Conservation (phyloP, 92 coral and sea anemone species). For the Porites rus region DNA sequence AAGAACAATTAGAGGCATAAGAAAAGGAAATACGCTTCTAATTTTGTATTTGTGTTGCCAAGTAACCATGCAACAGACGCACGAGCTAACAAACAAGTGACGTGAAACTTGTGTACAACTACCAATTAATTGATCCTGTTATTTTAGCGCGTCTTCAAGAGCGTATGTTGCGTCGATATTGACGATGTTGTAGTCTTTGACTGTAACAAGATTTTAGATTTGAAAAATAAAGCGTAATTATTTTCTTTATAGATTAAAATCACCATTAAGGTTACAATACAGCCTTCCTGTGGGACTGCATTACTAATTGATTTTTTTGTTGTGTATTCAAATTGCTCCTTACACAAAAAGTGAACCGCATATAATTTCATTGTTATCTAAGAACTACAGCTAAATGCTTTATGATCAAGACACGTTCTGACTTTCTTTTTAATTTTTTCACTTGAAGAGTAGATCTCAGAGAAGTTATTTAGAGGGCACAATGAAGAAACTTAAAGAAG, state of each 20-base stretch:
- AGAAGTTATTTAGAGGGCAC: background rate
- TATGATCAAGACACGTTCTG: background rate
- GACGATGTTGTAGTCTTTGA: background rate
- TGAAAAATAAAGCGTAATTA: background rate
- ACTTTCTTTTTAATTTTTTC: background rate
- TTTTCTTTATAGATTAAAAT: background rate
- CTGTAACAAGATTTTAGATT: background rate
- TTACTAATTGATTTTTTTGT: background rate
- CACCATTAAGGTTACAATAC: background rate
- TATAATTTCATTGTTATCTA: background rate
- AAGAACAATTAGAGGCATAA: too few relatives aligned
- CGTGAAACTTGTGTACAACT: background rate
- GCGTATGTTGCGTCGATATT: background rate
- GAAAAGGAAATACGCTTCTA: too few relatives aligned
- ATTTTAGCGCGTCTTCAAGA: too few relatives aligned
- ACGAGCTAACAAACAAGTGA: background rate
- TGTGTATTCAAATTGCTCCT: background rate
- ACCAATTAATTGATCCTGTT: background rate
- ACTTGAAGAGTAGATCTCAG: background rate
- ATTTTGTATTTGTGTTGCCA: too few relatives aligned
- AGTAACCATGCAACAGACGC: too few relatives aligned
- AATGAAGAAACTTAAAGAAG: slow-evolving; percentile 48
- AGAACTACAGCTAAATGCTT: background rate
- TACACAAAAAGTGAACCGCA: background rate
- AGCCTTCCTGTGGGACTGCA: background rate